Percentiles rank a stretch among this genome's conserved stretches.
Evolutionary conservation across 2,113 vertebrate genomes (phyloP).

Genomic region (Anguilla rostrata): DNA sequence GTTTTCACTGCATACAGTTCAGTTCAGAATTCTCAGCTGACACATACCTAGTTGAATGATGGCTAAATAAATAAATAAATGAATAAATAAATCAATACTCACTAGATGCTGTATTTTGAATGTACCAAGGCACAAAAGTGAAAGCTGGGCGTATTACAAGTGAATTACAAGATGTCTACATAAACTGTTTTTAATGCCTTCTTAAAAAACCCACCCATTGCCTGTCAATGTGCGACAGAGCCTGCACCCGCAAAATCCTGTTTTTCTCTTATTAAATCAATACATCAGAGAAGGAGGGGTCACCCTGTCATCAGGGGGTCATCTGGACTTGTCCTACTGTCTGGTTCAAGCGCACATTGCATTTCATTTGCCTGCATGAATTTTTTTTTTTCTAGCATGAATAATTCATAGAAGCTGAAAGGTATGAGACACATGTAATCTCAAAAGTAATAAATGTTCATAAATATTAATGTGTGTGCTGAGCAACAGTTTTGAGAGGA

Average conservation of each 20-base stretch:
- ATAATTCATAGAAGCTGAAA: conserved; percentile 7
- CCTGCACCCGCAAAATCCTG: background rate
- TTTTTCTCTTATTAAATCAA: background rate
- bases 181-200: background rate
- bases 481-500: background rate
- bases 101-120: no score
- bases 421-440: conserved; percentile 9
- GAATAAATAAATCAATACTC: no score
- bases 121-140: no score
- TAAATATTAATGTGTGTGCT: conserved; percentile 2
- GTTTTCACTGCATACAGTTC: no score
- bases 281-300: background rate
- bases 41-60: no score
- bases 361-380: background rate
- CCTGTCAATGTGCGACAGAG: background rate
- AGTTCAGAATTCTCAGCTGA: no score
- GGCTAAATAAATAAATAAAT: no score
- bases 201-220: background rate
- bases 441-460: conserved; percentile 12
- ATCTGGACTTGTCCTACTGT: background rate
- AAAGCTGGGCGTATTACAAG: no score
- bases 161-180: no score
- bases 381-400: background rate
- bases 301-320: background rate
- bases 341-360: background rate